Conservation (phyloP, 2,888 invertebrate species). For the Chloromyia formosa region DNA sequence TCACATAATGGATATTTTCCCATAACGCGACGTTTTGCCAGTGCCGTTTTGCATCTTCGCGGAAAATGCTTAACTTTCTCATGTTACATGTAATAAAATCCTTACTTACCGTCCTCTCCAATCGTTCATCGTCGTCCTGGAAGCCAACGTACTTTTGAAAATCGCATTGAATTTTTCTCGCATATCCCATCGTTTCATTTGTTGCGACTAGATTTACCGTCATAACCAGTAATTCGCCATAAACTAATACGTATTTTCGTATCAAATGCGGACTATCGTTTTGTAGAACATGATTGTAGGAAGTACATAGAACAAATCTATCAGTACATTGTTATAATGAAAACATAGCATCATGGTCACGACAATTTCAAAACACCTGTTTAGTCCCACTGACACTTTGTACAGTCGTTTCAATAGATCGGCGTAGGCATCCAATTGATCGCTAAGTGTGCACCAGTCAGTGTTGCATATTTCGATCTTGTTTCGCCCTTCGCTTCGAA, state of each 20-base stretch:
- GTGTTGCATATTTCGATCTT: neutral
- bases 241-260: neutral
- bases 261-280: neutral
- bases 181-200: neutral
- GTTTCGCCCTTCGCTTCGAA: too few relatives aligned
- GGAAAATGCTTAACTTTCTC: too few relatives aligned
- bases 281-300: neutral
- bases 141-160: neutral
- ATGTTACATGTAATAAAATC: too few relatives aligned
- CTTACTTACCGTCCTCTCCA: conserved; percentile 3
- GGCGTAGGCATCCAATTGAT: neutral
- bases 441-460: neutral
- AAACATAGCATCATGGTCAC: neutral
- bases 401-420: neutral
- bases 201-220: neutral
- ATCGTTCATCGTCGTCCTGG: neutral
- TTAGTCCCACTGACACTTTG: neutral
- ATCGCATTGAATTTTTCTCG: neutral
- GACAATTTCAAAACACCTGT: neutral
- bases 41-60: too few relatives aligned
- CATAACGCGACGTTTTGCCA: too few relatives aligned
- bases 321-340: neutral
- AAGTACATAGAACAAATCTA: neutral
- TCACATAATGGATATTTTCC: too few relatives aligned
- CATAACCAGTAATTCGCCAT: neutral